phyloP scores from a whole-genome alignment of 2,797 vertebrate genomes.

The Sebastes minor region DNA sequence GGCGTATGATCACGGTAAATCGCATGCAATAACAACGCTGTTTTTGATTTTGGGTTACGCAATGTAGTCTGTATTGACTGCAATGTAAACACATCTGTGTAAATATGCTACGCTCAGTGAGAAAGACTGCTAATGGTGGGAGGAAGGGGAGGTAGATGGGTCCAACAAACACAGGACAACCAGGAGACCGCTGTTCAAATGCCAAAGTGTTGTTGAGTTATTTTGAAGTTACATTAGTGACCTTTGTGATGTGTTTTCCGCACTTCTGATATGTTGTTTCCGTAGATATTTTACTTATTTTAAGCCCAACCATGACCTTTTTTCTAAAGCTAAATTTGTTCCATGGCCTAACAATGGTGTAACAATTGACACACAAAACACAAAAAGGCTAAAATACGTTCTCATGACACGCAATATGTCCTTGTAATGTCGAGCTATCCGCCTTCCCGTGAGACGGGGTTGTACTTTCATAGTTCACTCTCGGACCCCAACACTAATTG shows the following conservation, averaged over 20 bases:
- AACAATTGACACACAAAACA: too few species aligned
- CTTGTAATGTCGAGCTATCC: too few species aligned
- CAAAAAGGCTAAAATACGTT: too few species aligned
- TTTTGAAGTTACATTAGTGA: neutral
- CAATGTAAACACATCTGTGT: too few species aligned
- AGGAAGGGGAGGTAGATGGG: neutral
- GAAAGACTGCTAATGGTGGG: neutral
- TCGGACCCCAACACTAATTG: neutral
- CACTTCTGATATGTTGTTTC: neutral
- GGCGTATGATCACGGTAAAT: too few species aligned
- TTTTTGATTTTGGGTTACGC: too few species aligned
- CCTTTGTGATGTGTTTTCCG: neutral
- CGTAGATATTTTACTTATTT: neutral
- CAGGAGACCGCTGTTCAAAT: too few species aligned
- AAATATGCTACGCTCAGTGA: neutral
- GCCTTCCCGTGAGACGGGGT: fast-evolving
- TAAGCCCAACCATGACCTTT: fast-evolving
- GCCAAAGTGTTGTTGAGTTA: neutral
- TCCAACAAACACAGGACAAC: neutral
- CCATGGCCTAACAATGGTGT: too few species aligned
- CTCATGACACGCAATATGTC: fast-evolving
- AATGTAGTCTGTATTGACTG: fast-evolving
- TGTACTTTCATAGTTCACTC: neutral
- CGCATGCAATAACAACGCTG: fast-evolving
- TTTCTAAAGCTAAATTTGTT: too few species aligned